Conservation (phyloP, 1,140 invertebrate species). For the Monomorium pharaonis region DNA sequence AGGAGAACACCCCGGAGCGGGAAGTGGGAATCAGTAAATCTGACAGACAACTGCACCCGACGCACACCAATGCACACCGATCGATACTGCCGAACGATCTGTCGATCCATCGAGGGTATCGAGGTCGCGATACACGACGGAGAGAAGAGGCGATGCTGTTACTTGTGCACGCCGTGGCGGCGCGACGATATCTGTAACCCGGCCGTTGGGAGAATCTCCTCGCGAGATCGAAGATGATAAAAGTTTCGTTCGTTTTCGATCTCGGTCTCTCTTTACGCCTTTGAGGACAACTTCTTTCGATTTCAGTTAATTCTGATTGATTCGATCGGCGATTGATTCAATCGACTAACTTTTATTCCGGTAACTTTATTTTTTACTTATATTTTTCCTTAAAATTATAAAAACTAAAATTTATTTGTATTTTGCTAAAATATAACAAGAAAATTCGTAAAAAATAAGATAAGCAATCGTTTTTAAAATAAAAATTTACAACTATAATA, state of each 20-base stretch:
- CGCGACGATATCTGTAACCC: constrained; percentile 11
- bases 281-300: too few relatives aligned
- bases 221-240: background rate
- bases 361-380: too few relatives aligned
- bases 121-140: background rate
- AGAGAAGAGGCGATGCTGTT: background rate
- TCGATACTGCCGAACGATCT: constrained; percentile 65
- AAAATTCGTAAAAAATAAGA: too few relatives aligned
- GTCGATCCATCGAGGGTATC: constrained; percentile 61
- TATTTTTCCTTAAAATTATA: too few relatives aligned
- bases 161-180: background rate
- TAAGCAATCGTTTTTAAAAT: too few relatives aligned
- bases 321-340: background rate
- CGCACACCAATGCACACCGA: background rate
- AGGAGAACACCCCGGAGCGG: background rate
- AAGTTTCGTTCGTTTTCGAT: too few relatives aligned
- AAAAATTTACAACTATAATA: too few relatives aligned
- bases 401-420: too few relatives aligned
- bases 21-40: background rate
- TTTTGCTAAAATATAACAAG: too few relatives aligned
- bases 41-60: constrained; percentile 44
- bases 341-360: too few relatives aligned
- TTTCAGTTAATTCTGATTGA: background rate
- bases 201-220: background rate
- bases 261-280: too few relatives aligned